Evolutionary conservation across 2,888 invertebrate species (phyloP), one percentile per base, ranked within the genome.

Genomic region (Adineta ricciae): DNA sequence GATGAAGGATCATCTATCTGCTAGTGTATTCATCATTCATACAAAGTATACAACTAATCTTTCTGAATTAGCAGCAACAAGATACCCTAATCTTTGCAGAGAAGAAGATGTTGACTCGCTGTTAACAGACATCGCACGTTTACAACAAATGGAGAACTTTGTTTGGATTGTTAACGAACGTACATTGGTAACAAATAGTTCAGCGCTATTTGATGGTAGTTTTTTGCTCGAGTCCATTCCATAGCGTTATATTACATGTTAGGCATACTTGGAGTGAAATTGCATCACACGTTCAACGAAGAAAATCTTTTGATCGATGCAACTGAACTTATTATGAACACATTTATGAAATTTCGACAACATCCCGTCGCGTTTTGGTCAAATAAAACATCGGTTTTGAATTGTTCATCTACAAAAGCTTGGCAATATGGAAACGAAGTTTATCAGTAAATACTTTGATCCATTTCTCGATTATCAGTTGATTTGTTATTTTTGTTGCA

Each of bases 141-240:
- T 78, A n/a, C 9, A 78, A n/a, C 24, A 78, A 41, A 16, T 41
- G n/a, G 78, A 78, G 24, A 78, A 38, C 41, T 78, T 78, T 41
- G 78, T 78, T n/a, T 78, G 78, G 78, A 38, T 78, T 78, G n/a
- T 78, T 7, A 78, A 78, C n/a, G 78, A 78, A 78, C 38, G 41
- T 41, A 41, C 41, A 41, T 78, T 78, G n/a, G n/a, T 21, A n/a
- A n/a, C 78, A 24, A 78, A 38, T n/a, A 78, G 78, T 41, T 41
- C 41, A n/a, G 41, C 38, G 7, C 5, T 78, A 5, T 78, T 78
- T n/a, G 78, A 78, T 78, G 78, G 78, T 78, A 64, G 4, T 32
- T 36, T 64, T 64, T 32, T 5, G 19, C 19, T 64, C 7, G 16
- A 14, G 14, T 50, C 19, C 3, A 16, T 19, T 50, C 8, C 11